phyloP scores from a whole-genome alignment of 2,797 vertebrate genomes.

The Agapornis canus region DNA sequence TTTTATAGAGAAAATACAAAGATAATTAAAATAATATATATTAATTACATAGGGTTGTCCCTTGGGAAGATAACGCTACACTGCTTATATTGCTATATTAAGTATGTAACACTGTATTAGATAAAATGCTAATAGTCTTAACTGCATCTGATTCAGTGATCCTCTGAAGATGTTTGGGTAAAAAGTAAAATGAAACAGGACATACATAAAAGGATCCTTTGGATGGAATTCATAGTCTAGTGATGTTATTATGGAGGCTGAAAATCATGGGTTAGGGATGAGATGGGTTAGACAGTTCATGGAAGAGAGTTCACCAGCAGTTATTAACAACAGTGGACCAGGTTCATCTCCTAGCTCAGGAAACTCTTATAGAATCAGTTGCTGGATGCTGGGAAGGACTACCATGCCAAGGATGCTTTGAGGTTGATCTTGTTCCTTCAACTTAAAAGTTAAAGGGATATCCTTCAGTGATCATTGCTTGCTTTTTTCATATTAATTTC shows the following conservation, averaged over 20 bases:
- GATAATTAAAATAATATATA: neutral
- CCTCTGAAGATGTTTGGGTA: neutral
- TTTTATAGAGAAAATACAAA: neutral
- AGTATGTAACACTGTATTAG: neutral
- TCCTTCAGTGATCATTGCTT: neutral
- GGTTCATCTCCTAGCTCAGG: neutral
- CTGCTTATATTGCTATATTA: neutral
- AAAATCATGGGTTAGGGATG: neutral
- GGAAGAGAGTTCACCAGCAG: neutral
- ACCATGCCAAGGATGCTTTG: neutral
- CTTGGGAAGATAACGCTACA: neutral
- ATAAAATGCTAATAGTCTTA: neutral
- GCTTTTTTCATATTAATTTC: neutral
- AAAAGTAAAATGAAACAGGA: neutral
- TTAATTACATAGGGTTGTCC: neutral
- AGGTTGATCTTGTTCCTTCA: neutral
- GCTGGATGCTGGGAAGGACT: neutral
- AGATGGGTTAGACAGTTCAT: neutral
- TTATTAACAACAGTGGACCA: neutral
- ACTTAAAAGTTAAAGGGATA: neutral
- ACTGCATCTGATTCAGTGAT: neutral
- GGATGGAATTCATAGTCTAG: neutral
- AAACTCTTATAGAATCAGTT: fast-evolving
- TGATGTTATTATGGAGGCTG: neutral
- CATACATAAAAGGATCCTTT: neutral